Evolutionary conservation across 2,888 invertebrate species (phyloP), one percentile per base, ranked within the genome.

Genomic region (Orthonevra nobilis): DNA sequence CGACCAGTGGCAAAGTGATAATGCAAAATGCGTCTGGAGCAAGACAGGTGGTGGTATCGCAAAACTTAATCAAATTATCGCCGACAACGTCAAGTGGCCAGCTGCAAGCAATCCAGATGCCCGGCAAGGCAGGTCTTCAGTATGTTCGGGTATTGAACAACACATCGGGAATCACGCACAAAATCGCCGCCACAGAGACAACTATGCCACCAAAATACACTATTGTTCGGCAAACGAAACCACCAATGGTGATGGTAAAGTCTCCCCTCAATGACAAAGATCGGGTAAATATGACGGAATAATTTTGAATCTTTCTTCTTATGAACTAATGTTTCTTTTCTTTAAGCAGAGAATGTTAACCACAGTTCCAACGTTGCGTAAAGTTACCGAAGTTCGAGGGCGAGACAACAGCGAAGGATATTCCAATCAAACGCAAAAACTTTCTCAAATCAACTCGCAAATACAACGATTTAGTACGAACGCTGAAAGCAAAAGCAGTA

Each of bases 81-180:
- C 79, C 83, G 3, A 72, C 38, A 10, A 52, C 72, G 2, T 34
- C 77, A 10, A 52, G 82, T 20, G 82, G 83, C 0, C 81, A 84
- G 26, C 26, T 88, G 20, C 87, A 88, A 64, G 83, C 88, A 0
- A 84, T 89, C 42, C 87, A 88, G 75, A 68, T 88, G 23, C 81
- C 86, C 0, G 87, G 87, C 28, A 87, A 90, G 54, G 60, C 82
- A 72, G 87, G 88, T 1, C 89, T 93, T 72, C 93, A 93, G 84
- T 93, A 93, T 85, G 92, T 94, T n/a, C 91, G 93, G 81, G 90
- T 93, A 34, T 90, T 93, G 12, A 90, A 91, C 63, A 90, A 89
- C 36, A 83, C 89, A 14, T 87, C 73, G 3, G 70, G 54, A 4
- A 64, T 70, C 5, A 40, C 69, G 15, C 69, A 68, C 3, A 75